These are phyloP conservation scores for Hermatobates lingyangjiaoensis DNA, from an alignment of 1,140 invertebrate species.

Conservation along the genomic window DNA sequence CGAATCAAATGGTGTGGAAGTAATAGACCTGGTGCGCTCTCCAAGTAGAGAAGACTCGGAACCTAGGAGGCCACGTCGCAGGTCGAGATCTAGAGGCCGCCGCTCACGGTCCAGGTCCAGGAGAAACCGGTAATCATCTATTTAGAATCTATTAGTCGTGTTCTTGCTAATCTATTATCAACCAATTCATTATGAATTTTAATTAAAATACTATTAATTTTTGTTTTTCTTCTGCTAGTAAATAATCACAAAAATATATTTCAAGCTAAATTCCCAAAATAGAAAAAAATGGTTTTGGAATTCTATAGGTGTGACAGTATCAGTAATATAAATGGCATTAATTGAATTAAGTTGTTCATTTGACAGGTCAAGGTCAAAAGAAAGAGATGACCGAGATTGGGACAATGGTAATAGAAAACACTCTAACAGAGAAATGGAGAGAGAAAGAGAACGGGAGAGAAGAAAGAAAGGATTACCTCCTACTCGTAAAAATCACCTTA, in stretches of 20 bases:
- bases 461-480: slow-evolving; percentile 73
- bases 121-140: slow-evolving; percentile 16
- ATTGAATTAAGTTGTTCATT: no score
- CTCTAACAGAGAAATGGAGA: slow-evolving; percentile 56
- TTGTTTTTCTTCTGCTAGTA: no score
- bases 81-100: not conserved
- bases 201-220: no score
- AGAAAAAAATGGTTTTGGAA: no score
- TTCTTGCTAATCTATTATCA: not conserved
- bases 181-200: not conserved
- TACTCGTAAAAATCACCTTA: slow-evolving; percentile 65
- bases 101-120: slow-evolving; percentile 19
- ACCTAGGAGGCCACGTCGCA: slow-evolving; percentile 3
- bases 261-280: no score
- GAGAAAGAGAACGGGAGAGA: slow-evolving; percentile 56
- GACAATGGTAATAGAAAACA: slow-evolving; percentile 27
- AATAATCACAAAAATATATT: no score
- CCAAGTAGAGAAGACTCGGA: slow-evolving; percentile 9
- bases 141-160: slow-evolving; percentile 1
- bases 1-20: slow-evolving; percentile 4
- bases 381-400: slow-evolving; percentile 31
- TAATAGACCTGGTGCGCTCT: slow-evolving; percentile 13
- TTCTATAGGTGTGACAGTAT: no score
- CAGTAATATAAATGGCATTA: no score
- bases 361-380: slow-evolving; percentile 35